A percentile compares a stretch with the other conserved stretches of the same genome.
Conservation (phyloP, 1,140 invertebrate genomes). For the Elymnias hypermnestra region DNA sequence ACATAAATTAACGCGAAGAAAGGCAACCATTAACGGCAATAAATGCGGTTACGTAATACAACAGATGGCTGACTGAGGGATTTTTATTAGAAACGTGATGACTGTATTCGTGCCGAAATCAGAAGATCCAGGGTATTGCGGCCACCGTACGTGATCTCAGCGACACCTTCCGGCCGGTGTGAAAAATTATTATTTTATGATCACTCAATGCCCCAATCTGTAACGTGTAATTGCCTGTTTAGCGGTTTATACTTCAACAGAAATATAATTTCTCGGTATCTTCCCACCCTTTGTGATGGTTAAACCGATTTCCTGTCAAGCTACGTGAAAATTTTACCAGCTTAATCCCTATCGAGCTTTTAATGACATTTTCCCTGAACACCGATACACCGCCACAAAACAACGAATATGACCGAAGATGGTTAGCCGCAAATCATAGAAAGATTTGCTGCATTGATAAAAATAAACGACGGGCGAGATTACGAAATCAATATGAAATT, state of each 20-base stretch:
- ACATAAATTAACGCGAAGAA: conserved; percentile 52
- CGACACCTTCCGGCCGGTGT: conserved; percentile 69
- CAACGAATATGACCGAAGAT: conserved; percentile 51
- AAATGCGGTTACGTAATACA: conserved; percentile 65
- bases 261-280: conserved; percentile 71
- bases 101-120: conserved; percentile 52
- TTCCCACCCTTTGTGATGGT: conserved; percentile 68
- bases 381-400: conserved; percentile 53
- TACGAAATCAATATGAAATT: conserved; percentile 75
- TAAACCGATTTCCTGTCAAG: conserved; percentile 66
- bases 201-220: conserved; percentile 64
- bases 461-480: conserved; percentile 67
- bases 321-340: conserved; percentile 68
- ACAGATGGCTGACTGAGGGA: conserved; percentile 52
- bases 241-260: conserved; percentile 63
- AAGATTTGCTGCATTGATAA: conserved; percentile 72
- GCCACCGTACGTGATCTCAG: conserved; percentile 51
- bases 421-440: conserved; percentile 74
- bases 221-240: conserved; percentile 70
- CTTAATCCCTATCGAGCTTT: conserved; percentile 67
- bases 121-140: conserved; percentile 40
- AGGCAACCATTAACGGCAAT: conserved; percentile 56
- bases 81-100: conserved; percentile 72
- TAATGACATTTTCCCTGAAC: conserved; percentile 66
- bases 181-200: conserved; percentile 70